Base-by-base conservation (phyloP, 2,113 vertebrate species). In the Polypterus bichir region DNA sequence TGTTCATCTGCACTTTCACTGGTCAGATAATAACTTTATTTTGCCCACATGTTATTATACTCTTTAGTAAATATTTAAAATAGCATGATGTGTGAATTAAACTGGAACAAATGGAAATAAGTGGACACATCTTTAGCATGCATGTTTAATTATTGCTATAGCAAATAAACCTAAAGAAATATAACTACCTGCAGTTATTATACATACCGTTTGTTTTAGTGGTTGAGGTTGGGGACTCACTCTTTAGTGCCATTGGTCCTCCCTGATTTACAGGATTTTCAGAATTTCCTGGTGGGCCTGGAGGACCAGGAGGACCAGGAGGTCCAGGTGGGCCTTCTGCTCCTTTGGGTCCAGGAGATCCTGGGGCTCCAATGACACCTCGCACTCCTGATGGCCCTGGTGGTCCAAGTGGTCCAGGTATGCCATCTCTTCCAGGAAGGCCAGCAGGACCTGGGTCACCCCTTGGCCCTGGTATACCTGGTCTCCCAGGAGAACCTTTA, bases 401-500 rank as follows among this genome's bases (percentile, higher is more conserved):
- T 60, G 86, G 80, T 7, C 94, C 94, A 61, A 84, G 83, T 10
- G 84, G 86, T 45, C 93, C 94, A 4, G 83, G 76, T 47, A 85
- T 86, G 8, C 94, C 94, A 0, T 90, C 90, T 76, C 88, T 88
- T 68, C 94, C 94, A 46, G 86, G 85, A 5, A 88, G 81, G 46
- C 91, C 93, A 1, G 86, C 79, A 44, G 78, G 76, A 2, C 93
- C 94, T 5, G 90, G 88, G 49, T 92, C 92, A 68, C 94, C 93
- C 9, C 78, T 97, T 55, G 83, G 67, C 44, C 94, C 94, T 52
- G 90, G 78, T 5, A 87, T 78, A 62, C 94, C 94, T 0, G 91
- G 88, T 74, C 92, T 89, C 57, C 93, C 94, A 1, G 92, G 89
- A 54, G 94, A 96, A n/a, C 95, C 95, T 46, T 91, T 83, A 60